A percentile compares a stretch with the other conserved stretches of the same genome.
These are phyloP conservation scores for Pangasius larnaudii DNA, from an alignment of 2,797 vertebrate genomes.

Conservation along the genomic window DNA sequence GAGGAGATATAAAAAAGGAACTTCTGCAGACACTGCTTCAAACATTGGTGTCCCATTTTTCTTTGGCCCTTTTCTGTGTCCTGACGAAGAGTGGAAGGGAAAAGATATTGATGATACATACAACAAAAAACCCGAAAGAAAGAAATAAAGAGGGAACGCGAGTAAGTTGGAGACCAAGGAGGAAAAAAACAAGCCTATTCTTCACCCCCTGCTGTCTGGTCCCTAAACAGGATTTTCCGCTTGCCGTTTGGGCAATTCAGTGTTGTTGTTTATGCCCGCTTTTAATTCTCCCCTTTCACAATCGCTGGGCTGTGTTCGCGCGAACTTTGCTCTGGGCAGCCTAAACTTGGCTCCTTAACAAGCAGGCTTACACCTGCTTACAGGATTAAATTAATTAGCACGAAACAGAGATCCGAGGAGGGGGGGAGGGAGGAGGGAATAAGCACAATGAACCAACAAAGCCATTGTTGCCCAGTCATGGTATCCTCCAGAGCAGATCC, in stretches of 20 bases:
- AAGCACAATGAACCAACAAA: conserved; percentile 68
- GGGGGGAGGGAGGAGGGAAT: conserved; percentile 47
- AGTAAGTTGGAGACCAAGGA: conserved; percentile 45
- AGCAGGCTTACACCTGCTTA: conserved; percentile 85
- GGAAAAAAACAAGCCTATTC: conserved; percentile 53
- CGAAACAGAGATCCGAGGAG: conserved; percentile 72
- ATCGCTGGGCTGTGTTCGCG: conserved; percentile 64
- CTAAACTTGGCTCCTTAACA: conserved; percentile 77
- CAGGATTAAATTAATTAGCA: conserved; percentile 87
- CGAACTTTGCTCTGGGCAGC: conserved; percentile 64
- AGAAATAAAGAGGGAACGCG: conserved; percentile 42
- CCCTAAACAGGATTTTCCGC: conserved; percentile 72
- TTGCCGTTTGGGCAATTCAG: conserved; percentile 69
- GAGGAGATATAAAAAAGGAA: conserved; percentile 63
- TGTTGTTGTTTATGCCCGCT: conserved; percentile 72
- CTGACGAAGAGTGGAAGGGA: conserved; percentile 50
- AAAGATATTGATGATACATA: conserved; percentile 60
- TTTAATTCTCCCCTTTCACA: conserved; percentile 72
- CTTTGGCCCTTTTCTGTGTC: conserved; percentile 57
- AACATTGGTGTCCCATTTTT: conserved; percentile 63
- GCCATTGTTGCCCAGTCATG: conserved; percentile 49
- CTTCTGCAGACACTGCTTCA: conserved; percentile 66
- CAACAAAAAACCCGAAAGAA: conserved; percentile 57
- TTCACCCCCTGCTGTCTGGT: conserved; percentile 59
- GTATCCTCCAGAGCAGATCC: conserved; percentile 50